Percentiles rank a stretch among this genome's conserved stretches.
phyloP scores from a whole-genome alignment of 2,113 vertebrate species.

The Arothron firmamentum region DNA sequence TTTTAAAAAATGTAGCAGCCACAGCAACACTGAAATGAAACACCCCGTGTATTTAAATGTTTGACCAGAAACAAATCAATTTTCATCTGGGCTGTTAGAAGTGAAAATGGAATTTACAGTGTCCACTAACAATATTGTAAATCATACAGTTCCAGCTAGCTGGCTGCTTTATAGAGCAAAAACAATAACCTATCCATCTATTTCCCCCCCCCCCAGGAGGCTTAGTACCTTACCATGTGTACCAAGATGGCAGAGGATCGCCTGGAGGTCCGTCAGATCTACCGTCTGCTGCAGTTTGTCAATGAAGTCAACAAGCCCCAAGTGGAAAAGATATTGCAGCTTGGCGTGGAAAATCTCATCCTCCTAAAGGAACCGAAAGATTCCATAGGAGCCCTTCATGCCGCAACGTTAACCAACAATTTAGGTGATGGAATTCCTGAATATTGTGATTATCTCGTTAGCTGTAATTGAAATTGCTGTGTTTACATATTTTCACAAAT shows the following conservation, averaged over 20 bases:
- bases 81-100: too few relatives aligned
- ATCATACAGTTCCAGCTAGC: too few relatives aligned
- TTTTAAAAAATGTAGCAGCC: too few relatives aligned
- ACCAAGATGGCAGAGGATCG: conserved; percentile 64
- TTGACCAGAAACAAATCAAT: too few relatives aligned
- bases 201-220: neutral
- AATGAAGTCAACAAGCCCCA: conserved; percentile 75
- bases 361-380: conserved; percentile 83
- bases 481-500: neutral
- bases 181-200: neutral
- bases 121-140: too few relatives aligned
- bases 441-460: neutral
- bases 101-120: too few relatives aligned
- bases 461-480: neutral
- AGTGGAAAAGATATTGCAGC: conserved; percentile 79
- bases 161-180: neutral
- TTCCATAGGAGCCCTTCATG: conserved; percentile 80
- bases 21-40: too few relatives aligned
- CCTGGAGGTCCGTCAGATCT: conserved; percentile 83
- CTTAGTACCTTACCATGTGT: conserved; percentile 30
- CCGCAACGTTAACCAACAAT: conserved; percentile 80
- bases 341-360: conserved; percentile 82
- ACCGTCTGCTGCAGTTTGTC: conserved; percentile 85
- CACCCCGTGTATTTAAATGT: too few relatives aligned
- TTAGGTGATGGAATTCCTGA: conserved; percentile 34